These are phyloP conservation scores for Oncopeltus fasciatus DNA, from an alignment of 1,140 invertebrate species.

Conservation along the genomic window DNA sequence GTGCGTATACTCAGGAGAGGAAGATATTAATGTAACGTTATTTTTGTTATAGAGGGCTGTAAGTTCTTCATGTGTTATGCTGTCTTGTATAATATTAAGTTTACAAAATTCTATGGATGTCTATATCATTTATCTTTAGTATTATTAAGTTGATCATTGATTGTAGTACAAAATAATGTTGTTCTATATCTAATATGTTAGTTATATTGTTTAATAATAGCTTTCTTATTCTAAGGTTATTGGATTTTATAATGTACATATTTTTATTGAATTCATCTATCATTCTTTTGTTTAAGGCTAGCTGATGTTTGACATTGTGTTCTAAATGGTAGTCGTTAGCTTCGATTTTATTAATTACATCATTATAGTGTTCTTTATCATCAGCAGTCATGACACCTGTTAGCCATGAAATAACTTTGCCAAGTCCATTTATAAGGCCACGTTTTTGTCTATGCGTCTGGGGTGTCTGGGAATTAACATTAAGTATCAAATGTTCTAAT, in stretches of 20 bases:
- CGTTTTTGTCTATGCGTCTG: no score
- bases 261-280: not conserved
- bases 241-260: not conserved
- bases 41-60: not conserved
- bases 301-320: no score
- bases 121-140: not conserved
- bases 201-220: not conserved
- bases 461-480: no score
- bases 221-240: not conserved
- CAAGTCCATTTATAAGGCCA: not conserved
- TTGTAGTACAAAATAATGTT: not conserved
- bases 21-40: not conserved
- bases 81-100: not conserved
- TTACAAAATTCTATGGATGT: not conserved
- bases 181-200: not conserved
- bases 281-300: not conserved
- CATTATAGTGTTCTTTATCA: slow-evolving; percentile 1
- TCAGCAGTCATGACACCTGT: no score
- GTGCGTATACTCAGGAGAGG: no score
- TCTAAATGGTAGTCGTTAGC: not conserved
- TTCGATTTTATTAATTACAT: not conserved
- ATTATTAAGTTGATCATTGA: not conserved
- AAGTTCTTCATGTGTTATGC: not conserved
- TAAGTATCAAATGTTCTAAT: not conserved
- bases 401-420: not conserved